Evolutionary conservation across 1,140 invertebrate genomes (phyloP), one percentile per base, ranked within the genome.

Genomic region (Halictus rubicundus): DNA sequence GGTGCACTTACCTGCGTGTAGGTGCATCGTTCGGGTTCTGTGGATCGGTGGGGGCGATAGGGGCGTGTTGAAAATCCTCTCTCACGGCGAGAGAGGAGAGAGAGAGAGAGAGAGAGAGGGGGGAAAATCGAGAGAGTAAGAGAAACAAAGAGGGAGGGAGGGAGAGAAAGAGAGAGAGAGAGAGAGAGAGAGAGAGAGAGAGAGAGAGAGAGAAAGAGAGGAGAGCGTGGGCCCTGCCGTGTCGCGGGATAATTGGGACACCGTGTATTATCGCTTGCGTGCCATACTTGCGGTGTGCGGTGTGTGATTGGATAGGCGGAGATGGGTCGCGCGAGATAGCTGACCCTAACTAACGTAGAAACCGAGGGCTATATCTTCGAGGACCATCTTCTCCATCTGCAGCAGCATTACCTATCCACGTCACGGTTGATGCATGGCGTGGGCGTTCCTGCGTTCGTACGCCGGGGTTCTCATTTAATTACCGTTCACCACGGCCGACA

Each of bases 291-390:
- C 87, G 83, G 87, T 85, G 87, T 86, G 84, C 87, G 80, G 90
- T 91, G 89, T 93, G 92, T 92, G 91, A 93, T 93, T 93, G 92
- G 92, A 92, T 92, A 92, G 91, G 91, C 92, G 92, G 91, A 92
- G 92, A 92, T 93, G 92, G 92, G 92, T 92, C 92, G 92, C 92
- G 87, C 89, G 87, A 92, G 91, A 93, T 93, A 93, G 90, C 90
- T 92, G 91, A 93, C 91, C 92, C 91, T 91, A 90, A 91, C 90
- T 89, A 89, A 89, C 84, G 87, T 91, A 87, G 88, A 88, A 88
- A 87, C 84, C 76, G 83, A 69, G 81, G 32, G 87, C 82, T 92
- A 91, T 92, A 93, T 92, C 91, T 93, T 86, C 79, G 91, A 91
- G 91, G 91, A 93, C 90, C 92, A 92, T 93, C 92, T 92, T 92